These are phyloP conservation scores for Rattus norvegicus DNA, from an alignment of 2,113 vertebrate genomes.

Conservation along the genomic window DNA sequence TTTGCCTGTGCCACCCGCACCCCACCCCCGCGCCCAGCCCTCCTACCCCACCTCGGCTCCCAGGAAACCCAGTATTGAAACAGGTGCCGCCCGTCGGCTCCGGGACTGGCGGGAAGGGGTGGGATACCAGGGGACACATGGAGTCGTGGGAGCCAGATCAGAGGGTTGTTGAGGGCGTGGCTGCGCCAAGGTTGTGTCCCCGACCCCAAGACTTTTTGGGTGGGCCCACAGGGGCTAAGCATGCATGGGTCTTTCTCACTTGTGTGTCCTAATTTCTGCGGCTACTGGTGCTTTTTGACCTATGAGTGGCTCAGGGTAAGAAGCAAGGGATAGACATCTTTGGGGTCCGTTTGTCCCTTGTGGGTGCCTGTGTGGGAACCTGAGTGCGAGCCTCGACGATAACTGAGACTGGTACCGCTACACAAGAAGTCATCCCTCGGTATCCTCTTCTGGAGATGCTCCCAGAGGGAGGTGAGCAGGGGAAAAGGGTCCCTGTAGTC, in stretches of 20 bases:
- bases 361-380: not conserved
- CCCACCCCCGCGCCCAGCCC: not conserved
- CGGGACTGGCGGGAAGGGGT: too few relatives aligned
- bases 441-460: not conserved
- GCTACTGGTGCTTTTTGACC: not conserved
- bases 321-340: too few relatives aligned
- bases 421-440: not conserved
- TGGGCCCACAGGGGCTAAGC: not conserved
- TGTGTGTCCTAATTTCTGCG: not conserved
- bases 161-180: not conserved
- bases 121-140: not conserved
- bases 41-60: not conserved
- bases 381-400: not conserved
- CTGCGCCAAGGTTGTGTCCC: not conserved
- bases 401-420: not conserved
- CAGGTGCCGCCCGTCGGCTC: not conserved
- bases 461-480: not conserved
- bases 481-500: rapidly evolving
- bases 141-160: not conserved
- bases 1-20: not conserved
- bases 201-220: too few relatives aligned
- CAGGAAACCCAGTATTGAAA: not conserved
- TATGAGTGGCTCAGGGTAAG: not conserved
- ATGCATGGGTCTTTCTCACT: not conserved
- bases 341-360: not conserved